Conservation (phyloP, 2,113 vertebrate species). For the Urocynchramus pylzowi region DNA sequence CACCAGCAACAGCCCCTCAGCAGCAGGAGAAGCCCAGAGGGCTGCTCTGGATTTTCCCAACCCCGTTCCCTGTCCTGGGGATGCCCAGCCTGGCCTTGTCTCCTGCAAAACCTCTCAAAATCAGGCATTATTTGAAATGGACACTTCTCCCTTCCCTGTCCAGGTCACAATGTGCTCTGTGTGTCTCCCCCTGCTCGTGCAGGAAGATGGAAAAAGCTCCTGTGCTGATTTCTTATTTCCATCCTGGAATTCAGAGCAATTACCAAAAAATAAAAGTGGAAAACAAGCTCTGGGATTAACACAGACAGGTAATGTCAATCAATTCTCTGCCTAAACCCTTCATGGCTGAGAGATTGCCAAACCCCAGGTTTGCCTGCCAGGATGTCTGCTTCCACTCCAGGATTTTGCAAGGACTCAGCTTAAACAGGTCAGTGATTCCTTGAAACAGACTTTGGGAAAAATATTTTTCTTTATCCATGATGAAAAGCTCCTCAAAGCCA, state of each 20-base stretch:
- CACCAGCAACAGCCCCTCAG: background rate
- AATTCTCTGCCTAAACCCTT: background rate
- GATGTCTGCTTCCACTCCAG: background rate
- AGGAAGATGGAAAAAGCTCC: background rate
- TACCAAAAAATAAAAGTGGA: background rate
- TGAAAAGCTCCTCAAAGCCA: background rate
- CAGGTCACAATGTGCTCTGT: accelerated
- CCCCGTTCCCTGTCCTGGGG: accelerated
- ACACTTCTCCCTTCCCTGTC: background rate
- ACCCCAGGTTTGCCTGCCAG: background rate
- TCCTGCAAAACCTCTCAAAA: background rate
- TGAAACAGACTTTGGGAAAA: background rate
- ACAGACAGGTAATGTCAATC: background rate
- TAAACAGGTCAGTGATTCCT: background rate
- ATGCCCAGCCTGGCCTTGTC: background rate
- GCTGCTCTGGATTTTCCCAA: background rate
- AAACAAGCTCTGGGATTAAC: background rate
- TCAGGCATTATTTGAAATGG: accelerated
- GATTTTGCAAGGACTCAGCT: background rate
- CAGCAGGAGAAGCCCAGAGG: background rate
- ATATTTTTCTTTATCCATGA: background rate
- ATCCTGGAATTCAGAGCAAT: background rate
- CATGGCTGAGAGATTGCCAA: background rate
- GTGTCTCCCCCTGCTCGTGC: accelerated
- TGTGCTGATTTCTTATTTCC: background rate